Evolutionary conservation across 2,797 vertebrate species (phyloP).

Genomic region (Micromesistius poutassou): DNA sequence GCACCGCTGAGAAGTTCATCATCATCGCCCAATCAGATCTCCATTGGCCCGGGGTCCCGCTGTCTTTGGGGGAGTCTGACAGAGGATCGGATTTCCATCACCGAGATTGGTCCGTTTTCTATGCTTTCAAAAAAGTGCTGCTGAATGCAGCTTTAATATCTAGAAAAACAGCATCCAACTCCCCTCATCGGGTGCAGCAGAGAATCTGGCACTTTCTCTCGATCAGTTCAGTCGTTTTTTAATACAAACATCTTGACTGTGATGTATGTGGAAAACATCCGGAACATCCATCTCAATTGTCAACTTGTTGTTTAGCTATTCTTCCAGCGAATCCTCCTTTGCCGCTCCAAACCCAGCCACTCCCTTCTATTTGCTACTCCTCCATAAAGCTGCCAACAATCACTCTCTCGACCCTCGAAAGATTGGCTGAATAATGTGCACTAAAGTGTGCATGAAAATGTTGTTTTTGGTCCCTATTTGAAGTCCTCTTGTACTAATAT

Average conservation of each 20-base stretch:
- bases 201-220: not conserved
- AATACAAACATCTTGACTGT: slow-evolving; percentile 46
- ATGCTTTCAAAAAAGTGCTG: not conserved
- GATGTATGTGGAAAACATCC: slow-evolving; percentile 53
- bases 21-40: not conserved
- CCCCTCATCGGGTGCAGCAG: not conserved
- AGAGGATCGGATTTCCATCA: not conserved
- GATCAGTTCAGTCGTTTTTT: not conserved
- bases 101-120: not conserved
- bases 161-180: not conserved
- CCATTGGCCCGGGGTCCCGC: not conserved
- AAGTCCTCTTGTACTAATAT: not conserved
- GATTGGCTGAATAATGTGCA: not conserved
- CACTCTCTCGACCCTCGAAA: slow-evolving; percentile 40
- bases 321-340: slow-evolving; percentile 18
- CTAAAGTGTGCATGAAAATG: not conserved
- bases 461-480: not conserved
- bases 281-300: slow-evolving; percentile 58
- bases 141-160: not conserved
- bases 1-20: not conserved
- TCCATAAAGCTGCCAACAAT: slow-evolving; percentile 50
- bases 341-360: not conserved
- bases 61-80: not conserved
- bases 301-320: slow-evolving; percentile 46
- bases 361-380: not conserved